Conservation (phyloP, 2,888 invertebrate genomes). For the Nesidiocoris tenuis region DNA sequence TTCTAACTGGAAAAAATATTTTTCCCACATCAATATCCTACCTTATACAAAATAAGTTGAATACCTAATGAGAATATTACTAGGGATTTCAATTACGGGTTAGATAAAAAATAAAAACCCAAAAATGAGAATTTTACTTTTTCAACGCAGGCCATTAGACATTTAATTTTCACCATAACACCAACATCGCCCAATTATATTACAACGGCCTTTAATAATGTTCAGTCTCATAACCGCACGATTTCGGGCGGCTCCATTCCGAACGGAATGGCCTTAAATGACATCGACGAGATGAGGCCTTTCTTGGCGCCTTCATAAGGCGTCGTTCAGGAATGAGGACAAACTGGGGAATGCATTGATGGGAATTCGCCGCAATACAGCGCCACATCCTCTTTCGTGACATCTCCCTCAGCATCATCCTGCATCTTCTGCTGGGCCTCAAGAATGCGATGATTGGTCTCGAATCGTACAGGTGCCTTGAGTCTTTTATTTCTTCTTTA, state of each 20-base stretch:
- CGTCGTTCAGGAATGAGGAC: constrained; percentile 10
- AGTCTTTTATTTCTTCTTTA: background rate
- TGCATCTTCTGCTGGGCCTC: background rate
- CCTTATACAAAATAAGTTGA: no score
- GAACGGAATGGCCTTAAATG: no score
- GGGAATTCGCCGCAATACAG: constrained; percentile 32
- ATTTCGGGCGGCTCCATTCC: background rate
- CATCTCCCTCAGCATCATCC: background rate
- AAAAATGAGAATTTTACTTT: no score
- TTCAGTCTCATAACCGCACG: background rate
- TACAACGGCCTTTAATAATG: no score
- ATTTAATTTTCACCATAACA: no score
- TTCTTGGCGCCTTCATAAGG: background rate
- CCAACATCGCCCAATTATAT: no score
- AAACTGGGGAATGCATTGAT: constrained; percentile 22
- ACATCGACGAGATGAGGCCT: background rate
- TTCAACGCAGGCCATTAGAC: no score
- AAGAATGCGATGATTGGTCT: constrained; percentile 26
- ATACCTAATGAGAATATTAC: no score
- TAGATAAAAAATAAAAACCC: no score
- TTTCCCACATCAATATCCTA: no score
- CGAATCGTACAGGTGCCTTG: background rate
- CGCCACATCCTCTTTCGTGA: background rate
- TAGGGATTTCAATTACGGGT: no score
- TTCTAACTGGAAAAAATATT: no score